Conservation (phyloP, 2,797 vertebrate genomes). For the Lacerta bilineata region DNA sequence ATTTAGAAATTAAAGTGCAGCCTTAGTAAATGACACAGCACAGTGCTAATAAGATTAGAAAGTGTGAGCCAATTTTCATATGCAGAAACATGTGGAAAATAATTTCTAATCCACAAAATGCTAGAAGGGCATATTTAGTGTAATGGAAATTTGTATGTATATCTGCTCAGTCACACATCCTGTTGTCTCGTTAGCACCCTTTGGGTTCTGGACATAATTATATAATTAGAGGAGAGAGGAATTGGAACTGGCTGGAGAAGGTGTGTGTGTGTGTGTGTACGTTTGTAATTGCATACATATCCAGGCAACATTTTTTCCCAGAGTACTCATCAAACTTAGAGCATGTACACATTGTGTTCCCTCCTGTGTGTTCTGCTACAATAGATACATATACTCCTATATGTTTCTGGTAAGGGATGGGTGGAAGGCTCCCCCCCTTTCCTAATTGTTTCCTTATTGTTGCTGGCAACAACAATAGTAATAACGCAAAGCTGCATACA, state of each 20-base stretch:
- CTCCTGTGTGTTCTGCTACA: neutral
- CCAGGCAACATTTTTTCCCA: neutral
- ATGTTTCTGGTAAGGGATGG: too few relatives aligned
- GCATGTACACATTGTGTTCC: neutral
- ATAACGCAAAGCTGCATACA: too few relatives aligned
- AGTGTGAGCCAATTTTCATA: conserved; percentile 65
- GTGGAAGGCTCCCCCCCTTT: neutral
- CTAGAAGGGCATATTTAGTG: conserved; percentile 57
- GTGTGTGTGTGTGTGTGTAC: neutral
- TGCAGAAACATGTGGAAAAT: conserved; percentile 69
- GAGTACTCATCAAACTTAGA: neutral
- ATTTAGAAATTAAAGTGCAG: conserved; percentile 72
- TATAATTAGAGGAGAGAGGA: conserved; percentile 15
- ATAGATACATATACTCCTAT: neutral
- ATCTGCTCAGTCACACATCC: conserved; percentile 71
- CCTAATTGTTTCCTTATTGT: neutral
- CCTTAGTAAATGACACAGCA: conserved; percentile 60
- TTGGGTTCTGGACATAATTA: conserved; percentile 58
- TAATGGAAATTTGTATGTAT: conserved; percentile 55
- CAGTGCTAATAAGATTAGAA: conserved; percentile 69
- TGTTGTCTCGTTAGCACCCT: conserved; percentile 27
- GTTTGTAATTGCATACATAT: neutral
- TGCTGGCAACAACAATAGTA: too few relatives aligned
- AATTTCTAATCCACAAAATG: conserved; percentile 68
- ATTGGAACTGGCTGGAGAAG: neutral